phyloP scores from a whole-genome alignment of 2,113 vertebrate species.

The Isurus oxyrinchus region DNA sequence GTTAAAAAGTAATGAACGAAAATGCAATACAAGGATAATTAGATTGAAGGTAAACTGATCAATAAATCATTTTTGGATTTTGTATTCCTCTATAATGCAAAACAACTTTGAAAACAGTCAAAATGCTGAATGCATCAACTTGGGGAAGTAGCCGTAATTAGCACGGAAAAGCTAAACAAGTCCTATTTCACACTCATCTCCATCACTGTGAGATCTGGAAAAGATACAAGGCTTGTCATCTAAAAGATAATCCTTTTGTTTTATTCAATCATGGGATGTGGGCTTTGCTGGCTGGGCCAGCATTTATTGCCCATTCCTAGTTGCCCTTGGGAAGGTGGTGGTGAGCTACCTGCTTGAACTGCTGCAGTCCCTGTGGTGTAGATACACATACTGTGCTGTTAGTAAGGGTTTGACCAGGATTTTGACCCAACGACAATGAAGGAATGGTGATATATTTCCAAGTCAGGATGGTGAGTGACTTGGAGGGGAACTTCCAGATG shows the following conservation, averaged over 20 bases:
- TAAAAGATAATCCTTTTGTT: not conserved
- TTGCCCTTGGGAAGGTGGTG: too few relatives aligned
- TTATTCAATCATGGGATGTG: too few relatives aligned
- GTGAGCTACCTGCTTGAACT: too few relatives aligned
- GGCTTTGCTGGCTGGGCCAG: too few relatives aligned
- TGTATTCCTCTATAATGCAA: not conserved
- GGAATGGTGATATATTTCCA: too few relatives aligned
- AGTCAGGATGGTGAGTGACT: too few relatives aligned
- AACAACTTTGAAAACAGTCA: not conserved
- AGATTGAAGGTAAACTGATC: not conserved
- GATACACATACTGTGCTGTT: too few relatives aligned
- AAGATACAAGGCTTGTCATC: not conserved
- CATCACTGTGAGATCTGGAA: not conserved
- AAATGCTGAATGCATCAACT: not conserved
- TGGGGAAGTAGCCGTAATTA: not conserved
- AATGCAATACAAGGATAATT: not conserved
- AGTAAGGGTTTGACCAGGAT: too few relatives aligned
- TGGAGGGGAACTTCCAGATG: too few relatives aligned
- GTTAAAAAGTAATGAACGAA: constrained; percentile 22
- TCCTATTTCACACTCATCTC: not conserved
- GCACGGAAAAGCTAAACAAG: not conserved
- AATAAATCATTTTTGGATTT: constrained; percentile 23
- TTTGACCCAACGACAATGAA: too few relatives aligned
- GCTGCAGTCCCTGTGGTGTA: too few relatives aligned
- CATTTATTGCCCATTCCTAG: too few relatives aligned